Evolutionary conservation across 2,888 invertebrate species (phyloP).

Genomic region (Campoplex nolae): DNA sequence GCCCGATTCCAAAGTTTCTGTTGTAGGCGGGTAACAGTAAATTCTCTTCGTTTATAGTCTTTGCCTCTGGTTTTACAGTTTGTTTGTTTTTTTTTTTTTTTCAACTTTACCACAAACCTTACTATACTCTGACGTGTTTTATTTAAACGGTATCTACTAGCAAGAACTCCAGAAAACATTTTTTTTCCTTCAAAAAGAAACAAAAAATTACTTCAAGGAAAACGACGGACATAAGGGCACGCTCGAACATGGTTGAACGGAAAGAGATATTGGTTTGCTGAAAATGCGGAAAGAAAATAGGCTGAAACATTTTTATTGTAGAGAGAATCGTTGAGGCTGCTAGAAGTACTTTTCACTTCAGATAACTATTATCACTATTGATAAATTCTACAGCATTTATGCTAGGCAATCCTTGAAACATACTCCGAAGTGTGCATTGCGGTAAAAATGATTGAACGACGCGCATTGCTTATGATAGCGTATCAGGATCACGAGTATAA

Average conservation of each 20-base stretch:
- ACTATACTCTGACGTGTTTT: not conserved
- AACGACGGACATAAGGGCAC: not conserved
- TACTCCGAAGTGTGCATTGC: slow-evolving; percentile 1
- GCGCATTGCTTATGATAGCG: not conserved
- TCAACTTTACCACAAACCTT: not conserved
- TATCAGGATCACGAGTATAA: not conserved
- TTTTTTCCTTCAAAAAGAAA: not conserved
- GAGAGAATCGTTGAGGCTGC: not conserved
- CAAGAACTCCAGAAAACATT: not conserved
- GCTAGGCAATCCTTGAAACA: not conserved
- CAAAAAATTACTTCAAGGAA: not conserved
- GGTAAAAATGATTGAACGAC: slow-evolving; percentile 21
- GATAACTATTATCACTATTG: not conserved
- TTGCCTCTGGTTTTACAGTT: not conserved
- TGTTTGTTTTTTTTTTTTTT: not conserved
- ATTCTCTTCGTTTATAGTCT: slow-evolving; percentile 3
- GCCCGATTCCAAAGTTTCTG: slow-evolving; percentile 25
- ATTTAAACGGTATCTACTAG: not conserved
- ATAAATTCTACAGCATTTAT: slow-evolving; percentile 11
- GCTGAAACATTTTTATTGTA: not conserved
- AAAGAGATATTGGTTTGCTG: not conserved
- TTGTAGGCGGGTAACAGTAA: not conserved
- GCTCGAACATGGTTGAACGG: not conserved
- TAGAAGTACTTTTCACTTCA: not conserved
- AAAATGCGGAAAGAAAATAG: not conserved